Conservation (phyloP, 2,113 vertebrate genomes). For the Tetrao urogallus region DNA sequence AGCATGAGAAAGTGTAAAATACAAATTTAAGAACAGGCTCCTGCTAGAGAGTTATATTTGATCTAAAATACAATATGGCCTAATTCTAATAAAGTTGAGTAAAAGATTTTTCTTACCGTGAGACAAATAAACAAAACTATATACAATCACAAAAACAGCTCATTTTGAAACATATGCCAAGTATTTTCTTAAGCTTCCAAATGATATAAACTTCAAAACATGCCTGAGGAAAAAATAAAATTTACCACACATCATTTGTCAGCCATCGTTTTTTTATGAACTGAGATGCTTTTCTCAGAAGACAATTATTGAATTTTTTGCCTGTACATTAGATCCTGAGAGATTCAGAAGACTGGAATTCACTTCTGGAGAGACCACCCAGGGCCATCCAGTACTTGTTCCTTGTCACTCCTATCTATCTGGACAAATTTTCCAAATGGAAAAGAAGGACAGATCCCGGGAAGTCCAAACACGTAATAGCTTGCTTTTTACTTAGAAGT, state of each 20-base stretch:
- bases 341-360: slow-evolving; percentile 2
- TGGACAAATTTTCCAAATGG: background rate
- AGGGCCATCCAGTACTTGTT: background rate
- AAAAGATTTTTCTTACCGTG: slow-evolving; percentile 48
- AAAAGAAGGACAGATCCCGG: background rate
- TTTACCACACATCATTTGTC: slow-evolving; percentile 34
- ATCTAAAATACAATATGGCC: slow-evolving; percentile 38
- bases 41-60: slow-evolving; percentile 38
- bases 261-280: slow-evolving; percentile 25
- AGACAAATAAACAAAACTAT: slow-evolving; percentile 57
- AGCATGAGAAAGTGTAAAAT: slow-evolving; percentile 18
- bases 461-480: background rate
- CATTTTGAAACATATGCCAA: slow-evolving; percentile 61
- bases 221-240: slow-evolving; percentile 58
- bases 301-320: background rate
- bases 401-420: background rate
- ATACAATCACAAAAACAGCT: slow-evolving; percentile 1
- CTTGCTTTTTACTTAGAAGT: background rate
- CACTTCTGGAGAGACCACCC: background rate
- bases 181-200: slow-evolving; percentile 69
- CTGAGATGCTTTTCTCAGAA: slow-evolving; percentile 35
- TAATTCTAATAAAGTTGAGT: background rate
- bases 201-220: slow-evolving; percentile 60
- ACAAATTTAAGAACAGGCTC: slow-evolving; percentile 41
- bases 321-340: background rate